phyloP scores from a whole-genome alignment of 2,888 invertebrate species.

The Eupithecia abbreviata region DNA sequence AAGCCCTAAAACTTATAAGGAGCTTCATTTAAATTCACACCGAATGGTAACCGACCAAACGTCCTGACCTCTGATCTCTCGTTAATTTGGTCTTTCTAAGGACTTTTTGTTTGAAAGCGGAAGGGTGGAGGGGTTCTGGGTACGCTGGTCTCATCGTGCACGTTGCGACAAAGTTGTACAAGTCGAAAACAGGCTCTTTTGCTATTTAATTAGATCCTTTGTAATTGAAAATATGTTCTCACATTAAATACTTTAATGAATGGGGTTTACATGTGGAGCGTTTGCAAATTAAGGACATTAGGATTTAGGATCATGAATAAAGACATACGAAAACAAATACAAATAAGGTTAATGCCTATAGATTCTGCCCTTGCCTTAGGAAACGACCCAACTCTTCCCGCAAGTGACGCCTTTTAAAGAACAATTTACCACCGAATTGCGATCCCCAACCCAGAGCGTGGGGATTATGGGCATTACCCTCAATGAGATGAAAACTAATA shows the following conservation, averaged over 20 bases:
- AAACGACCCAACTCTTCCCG: too few relatives aligned
- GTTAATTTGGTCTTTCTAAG: slow-evolving; percentile 39
- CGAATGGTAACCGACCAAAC: slow-evolving; percentile 61
- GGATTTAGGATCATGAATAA: not conserved
- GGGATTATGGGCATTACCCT: too few relatives aligned
- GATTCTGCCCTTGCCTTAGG: not conserved
- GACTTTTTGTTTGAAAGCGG: slow-evolving; percentile 22
- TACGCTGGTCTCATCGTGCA: slow-evolving; percentile 58
- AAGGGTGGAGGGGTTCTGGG: slow-evolving; percentile 48
- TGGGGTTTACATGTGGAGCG: slow-evolving; percentile 58
- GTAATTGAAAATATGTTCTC: slow-evolving; percentile 75
- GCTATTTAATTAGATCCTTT: slow-evolving; percentile 72
- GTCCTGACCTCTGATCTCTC: slow-evolving; percentile 47
- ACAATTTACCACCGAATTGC: too few relatives aligned
- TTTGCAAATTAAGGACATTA: slow-evolving; percentile 39
- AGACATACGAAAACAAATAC: not conserved
- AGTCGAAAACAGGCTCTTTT: slow-evolving; percentile 71
- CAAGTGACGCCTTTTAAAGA: too few relatives aligned
- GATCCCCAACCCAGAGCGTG: too few relatives aligned
- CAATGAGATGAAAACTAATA: too few relatives aligned
- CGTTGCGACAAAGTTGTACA: slow-evolving; percentile 65
- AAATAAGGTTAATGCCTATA: not conserved
- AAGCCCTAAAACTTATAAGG: slow-evolving; percentile 79
- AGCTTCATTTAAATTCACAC: slow-evolving; percentile 75
- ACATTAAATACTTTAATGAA: slow-evolving; percentile 69